Conservation (phyloP, 1,140 invertebrate genomes). For the Sesamia nonagrioides region DNA sequence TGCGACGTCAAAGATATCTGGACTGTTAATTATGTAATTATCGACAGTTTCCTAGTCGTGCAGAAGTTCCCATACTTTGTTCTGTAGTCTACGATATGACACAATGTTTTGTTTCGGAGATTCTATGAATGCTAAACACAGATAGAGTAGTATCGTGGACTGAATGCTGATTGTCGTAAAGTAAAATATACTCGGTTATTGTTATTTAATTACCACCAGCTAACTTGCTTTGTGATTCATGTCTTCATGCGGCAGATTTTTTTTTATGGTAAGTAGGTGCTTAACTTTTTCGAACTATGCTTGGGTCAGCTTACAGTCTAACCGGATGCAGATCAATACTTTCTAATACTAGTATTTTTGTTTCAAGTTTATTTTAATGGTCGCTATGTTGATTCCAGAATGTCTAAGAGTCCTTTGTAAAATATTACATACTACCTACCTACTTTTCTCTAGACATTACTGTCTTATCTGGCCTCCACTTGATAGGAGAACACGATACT, state of each 20-base stretch:
- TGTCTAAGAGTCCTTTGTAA: too few species aligned
- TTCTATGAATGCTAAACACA: constrained; percentile 39
- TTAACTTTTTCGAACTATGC: too few species aligned
- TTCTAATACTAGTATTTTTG: too few species aligned
- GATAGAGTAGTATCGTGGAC: not conserved
- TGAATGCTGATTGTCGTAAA: constrained; percentile 39
- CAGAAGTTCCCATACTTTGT: constrained; percentile 44
- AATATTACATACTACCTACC: too few species aligned
- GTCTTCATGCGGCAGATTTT: not conserved
- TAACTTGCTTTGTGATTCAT: not conserved
- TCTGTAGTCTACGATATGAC: constrained; percentile 29
- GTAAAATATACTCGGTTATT: constrained; percentile 19
- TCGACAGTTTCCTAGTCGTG: constrained; percentile 50
- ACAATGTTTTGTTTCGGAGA: constrained; percentile 44
- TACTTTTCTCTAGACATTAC: too few species aligned
- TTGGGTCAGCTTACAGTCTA: too few species aligned
- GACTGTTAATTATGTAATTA: constrained; percentile 53
- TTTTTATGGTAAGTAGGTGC: not conserved
- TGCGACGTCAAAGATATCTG: constrained; percentile 34
- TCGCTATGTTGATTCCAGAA: too few species aligned
- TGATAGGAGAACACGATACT: too few species aligned
- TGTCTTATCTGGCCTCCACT: too few species aligned
- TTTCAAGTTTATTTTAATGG: too few species aligned
- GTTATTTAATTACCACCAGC: not conserved
- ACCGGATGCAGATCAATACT: too few species aligned